Base-by-base conservation (phyloP, 2,113 vertebrate species). In the Daubentonia madagascariensis region DNA sequence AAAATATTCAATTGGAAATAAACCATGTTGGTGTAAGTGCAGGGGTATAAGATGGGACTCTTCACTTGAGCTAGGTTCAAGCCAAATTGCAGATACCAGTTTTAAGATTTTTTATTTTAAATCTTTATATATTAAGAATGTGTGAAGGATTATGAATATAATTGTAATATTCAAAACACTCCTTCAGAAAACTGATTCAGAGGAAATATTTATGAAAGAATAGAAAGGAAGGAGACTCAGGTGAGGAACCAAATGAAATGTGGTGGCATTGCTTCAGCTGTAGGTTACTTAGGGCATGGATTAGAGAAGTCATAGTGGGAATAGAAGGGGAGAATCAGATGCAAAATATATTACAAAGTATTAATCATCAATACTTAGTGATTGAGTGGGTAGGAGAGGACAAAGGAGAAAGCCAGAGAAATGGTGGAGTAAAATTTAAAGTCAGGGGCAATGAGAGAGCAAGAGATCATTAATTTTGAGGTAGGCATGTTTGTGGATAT, bases 381-480 rank as follows among this genome's bases (percentile, higher is more conserved):
- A 87, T 20, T 40, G 84, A 87, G 28, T 96, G 65, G 65, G 9
- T 61, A 85, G 65, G 40, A 89, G 67, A 85, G 22, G 45, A 61
- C 32, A 63, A 73, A 94, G 18, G 65, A 84, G 63, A 86, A 96
- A 94, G 28, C 35, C 4, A 45, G 45, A 52, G 35, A 59, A 50
- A 79, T 37, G 20, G 3, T 63, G 85, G 30, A 96, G 6, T 45
- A 37, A 85, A 91, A 89, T 65, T 79, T 63, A 80, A 75, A 94
- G 65, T 85, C 54, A 76, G 50, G n/a, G 50, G 9, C 54, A 37
- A 87, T 43, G 0, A 35, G 20, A 86, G 18, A 61, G 9, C 5
- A 95, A 85, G 59, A 54, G 59, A 73, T 50, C 45, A 57, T 92
- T 94, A 75, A 32, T 92, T 96, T 87, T 94, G 48, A 80, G 87